A percentile compares a stretch with the other conserved stretches of the same genome.
Evolutionary conservation across 2,888 invertebrate genomes (phyloP).

Genomic region (Psylliodes chrysocephalus): DNA sequence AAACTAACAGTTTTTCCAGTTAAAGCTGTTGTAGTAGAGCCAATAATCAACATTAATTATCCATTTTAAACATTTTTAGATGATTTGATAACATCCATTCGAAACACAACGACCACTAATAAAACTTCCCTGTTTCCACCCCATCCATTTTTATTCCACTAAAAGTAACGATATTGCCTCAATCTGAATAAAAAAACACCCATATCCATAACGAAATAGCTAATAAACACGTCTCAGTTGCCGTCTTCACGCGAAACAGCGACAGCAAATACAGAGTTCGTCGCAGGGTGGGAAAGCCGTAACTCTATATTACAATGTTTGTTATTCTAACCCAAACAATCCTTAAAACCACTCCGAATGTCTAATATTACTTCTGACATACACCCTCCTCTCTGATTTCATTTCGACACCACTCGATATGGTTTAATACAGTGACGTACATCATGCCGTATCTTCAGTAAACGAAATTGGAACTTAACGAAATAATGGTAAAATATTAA

Average conservation of each 20-base stretch:
- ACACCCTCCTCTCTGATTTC: constrained; percentile 34
- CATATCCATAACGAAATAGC: neutral
- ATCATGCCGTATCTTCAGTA: neutral
- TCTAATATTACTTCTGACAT: constrained; percentile 36
- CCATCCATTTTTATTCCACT: no score
- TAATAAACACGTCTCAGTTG: constrained; percentile 1
- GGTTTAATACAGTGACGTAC: neutral
- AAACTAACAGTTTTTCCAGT: no score
- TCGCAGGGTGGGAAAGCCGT: constrained; percentile 17
- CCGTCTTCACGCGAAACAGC: neutral
- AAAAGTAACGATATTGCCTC: neutral
- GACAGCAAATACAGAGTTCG: constrained; percentile 21
- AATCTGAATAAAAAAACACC: neutral
- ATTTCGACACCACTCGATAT: neutral
- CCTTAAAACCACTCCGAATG: constrained; percentile 38
- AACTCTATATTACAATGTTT: constrained; percentile 41
- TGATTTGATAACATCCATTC: no score
- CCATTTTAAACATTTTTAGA: no score
- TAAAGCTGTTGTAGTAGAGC: no score
- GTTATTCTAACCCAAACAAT: constrained; percentile 40
- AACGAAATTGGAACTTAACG: no score
- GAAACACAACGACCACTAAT: no score
- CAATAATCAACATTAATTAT: no score
- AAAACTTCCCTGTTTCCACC: no score
- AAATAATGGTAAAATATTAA: no score